These are phyloP conservation scores for Protobothrops mucrosquamatus DNA, from an alignment of 2,113 vertebrate species.

Conservation along the genomic window DNA sequence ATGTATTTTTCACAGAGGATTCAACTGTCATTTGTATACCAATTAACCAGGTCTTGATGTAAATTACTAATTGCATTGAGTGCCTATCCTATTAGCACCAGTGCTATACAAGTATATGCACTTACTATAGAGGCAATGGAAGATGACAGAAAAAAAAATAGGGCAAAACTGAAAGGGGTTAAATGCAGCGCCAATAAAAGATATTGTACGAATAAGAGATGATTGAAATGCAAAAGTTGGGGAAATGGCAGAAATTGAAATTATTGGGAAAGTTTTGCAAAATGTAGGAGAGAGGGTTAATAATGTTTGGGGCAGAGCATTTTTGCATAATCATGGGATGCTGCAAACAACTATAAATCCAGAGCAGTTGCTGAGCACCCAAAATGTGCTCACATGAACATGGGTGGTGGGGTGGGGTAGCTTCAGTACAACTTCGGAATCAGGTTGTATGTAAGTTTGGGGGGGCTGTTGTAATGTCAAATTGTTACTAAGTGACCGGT, in stretches of 20 bases:
- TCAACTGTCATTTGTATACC: conserved; percentile 12
- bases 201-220: neutral
- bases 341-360: neutral
- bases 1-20: neutral
- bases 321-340: neutral
- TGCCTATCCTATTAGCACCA: neutral
- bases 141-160: no score
- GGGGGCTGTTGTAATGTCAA: neutral
- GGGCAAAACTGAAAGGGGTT: neutral
- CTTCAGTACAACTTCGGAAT: neutral
- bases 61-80: neutral
- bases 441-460: neutral
- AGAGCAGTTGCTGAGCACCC: neutral
- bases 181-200: neutral
- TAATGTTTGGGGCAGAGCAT: neutral
- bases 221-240: neutral
- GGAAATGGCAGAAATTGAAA: neutral
- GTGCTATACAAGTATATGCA: neutral
- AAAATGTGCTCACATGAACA: neutral
- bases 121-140: neutral
- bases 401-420: neutral
- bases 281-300: neutral
- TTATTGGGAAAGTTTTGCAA: neutral
- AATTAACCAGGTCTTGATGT: neutral
- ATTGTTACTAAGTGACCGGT: neutral